Evolutionary conservation across 2,797 vertebrate species (phyloP), one percentile per base, ranked within the genome.

Genomic region (Antennarius maculatus): DNA sequence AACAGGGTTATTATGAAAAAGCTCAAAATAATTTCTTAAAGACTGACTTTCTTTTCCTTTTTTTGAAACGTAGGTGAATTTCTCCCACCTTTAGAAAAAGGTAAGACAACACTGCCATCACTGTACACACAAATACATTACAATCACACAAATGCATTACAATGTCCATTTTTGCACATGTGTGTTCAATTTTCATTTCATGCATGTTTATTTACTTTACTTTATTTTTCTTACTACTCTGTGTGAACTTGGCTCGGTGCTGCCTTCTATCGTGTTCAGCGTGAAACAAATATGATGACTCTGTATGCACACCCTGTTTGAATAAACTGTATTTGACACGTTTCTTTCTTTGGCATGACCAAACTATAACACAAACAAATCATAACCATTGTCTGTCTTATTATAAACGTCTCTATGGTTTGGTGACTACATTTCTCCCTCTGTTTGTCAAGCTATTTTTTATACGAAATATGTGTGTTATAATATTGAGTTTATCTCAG

Each of bases 71-170:
- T 41, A 94, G 93, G 90, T 58, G 77, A 90, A 86, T 93, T 94
- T 80, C 64, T 93, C 59, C 93, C 93, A 65, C 76, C 91, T 13
- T 29, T 79, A 10, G 90, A 89, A 72, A 89, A 92, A 92, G 90
- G 93, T 94, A 86, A 87, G 90, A 75, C 65, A 65, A 53, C 7
- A 4, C 8, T 27, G 46, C 12, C 1, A 7, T 29, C 2, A 27
- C 16, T n/a, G n/a, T n/a, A n/a, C 9, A 37, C 6, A 53, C 41
- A 18, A 43, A 18, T 14, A 16, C 7, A 63, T 7, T 41, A 1
- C 8, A 29, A 27, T 4, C 9, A 37, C 6, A 53, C 41, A 18
- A 43, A 18, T 14, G 15, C 7, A 63, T 7, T 41, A 1, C 8
- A 29, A 27, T 4, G 0, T 54, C 8, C 27, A 42, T 53, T 60